Evolutionary conservation across 2,797 vertebrate species (phyloP).

Genomic region (Chiloscyllium punctatum): DNA sequence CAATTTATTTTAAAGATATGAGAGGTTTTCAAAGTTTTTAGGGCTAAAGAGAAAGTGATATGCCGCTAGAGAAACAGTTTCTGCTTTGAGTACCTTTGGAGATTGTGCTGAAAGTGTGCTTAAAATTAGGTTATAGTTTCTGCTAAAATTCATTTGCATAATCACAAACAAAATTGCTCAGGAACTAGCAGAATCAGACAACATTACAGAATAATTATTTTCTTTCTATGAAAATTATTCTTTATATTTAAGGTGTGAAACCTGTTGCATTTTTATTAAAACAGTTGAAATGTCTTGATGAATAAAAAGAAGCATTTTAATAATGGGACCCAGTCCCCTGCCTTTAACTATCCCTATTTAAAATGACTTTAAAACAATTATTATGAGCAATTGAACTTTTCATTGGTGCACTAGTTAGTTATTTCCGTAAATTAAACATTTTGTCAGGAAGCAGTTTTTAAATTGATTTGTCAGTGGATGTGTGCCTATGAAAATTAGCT

Average conservation of each 20-base stretch:
- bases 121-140: neutral
- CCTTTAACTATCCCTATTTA: neutral
- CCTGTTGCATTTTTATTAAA: neutral
- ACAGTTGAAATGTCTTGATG: neutral
- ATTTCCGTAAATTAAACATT: neutral
- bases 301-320: neutral
- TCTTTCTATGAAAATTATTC: neutral
- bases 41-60: neutral
- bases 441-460: neutral
- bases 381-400: neutral
- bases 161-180: neutral
- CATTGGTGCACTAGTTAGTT: neutral
- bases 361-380: neutral
- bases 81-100: neutral
- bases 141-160: neutral
- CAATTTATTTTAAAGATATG: neutral
- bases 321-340: too few species aligned
- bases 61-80: neutral
- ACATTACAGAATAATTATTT: neutral
- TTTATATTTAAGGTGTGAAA: neutral
- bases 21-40: neutral
- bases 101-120: neutral
- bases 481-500: neutral
- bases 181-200: neutral
- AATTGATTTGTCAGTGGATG: neutral